Conservation (phyloP, 2,113 vertebrate genomes). For the Haplochromis burtoni region DNA sequence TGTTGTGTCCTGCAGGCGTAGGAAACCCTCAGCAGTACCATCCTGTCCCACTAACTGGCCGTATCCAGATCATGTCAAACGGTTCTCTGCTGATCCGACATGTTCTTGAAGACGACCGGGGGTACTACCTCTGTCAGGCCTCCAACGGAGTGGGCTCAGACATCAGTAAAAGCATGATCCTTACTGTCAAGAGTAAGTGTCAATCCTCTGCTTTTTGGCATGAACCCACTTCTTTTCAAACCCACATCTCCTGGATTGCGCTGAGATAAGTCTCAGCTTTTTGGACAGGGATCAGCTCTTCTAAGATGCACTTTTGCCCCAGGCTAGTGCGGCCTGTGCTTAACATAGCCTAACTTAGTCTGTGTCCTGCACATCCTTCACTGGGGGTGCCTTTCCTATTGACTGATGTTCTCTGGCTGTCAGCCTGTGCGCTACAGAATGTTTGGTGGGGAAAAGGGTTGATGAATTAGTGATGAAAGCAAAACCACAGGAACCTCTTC, state of each 20-base stretch:
- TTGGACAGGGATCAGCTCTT: conserved; percentile 4
- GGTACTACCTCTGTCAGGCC: conserved; percentile 97
- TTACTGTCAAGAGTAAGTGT: conserved; percentile 94
- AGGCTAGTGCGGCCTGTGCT: conserved; percentile 16
- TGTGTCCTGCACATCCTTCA: conserved; percentile 19
- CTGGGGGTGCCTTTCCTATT: conserved; percentile 52
- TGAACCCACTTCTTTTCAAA: not conserved
- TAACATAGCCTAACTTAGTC: conserved; percentile 29
- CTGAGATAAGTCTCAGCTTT: conserved; percentile 1
- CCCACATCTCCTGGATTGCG: not conserved
- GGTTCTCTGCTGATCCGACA: conserved; percentile 95
- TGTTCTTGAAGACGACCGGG: conserved; percentile 93
- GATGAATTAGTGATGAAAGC: conserved; percentile 79
- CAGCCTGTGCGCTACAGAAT: conserved; percentile 39
- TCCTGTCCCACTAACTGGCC: conserved; percentile 90
- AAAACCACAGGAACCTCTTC: conserved; percentile 70
- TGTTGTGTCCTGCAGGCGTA: conserved; percentile 68
- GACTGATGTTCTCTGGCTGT: conserved; percentile 65
- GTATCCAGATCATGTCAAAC: conserved; percentile 96
- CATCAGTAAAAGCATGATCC: conserved; percentile 99
- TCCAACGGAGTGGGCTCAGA: conserved; percentile 97
- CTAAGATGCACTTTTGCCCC: conserved; percentile 45
- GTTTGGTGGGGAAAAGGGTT: conserved; percentile 35
- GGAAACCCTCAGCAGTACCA: conserved; percentile 98
- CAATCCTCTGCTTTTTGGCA: conserved; percentile 13